A percentile compares a stretch with the other conserved stretches of the same genome.
phyloP scores from a whole-genome alignment of 2,888 invertebrate genomes.

The Ormyrus labotus region DNA sequence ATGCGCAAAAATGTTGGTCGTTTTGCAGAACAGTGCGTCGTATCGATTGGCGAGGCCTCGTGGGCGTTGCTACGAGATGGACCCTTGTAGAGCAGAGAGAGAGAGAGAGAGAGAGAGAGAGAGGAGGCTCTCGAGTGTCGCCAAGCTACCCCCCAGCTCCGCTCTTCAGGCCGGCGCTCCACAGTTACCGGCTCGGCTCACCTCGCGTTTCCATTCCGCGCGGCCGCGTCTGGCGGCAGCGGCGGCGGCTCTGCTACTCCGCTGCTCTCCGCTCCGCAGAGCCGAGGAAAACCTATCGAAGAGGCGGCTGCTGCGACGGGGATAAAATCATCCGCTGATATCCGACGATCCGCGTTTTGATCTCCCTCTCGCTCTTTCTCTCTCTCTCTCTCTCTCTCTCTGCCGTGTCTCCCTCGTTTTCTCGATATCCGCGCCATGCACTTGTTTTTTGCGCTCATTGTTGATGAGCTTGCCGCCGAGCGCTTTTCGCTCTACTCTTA shows the following conservation, averaged over 20 bases:
- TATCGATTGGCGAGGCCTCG: conserved; percentile 66
- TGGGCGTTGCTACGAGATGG: conserved; percentile 76
- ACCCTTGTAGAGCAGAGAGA: conserved; percentile 71
- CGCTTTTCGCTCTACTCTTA: neutral
- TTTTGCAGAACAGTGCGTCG: conserved; percentile 73
- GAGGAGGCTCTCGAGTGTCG: conserved; percentile 73
- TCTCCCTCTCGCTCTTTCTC: conserved; percentile 9
- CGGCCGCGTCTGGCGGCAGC: too few relatives aligned
- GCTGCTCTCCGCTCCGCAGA: conserved; percentile 8
- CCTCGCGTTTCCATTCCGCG: conserved; percentile 19
- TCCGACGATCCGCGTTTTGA: conserved; percentile 47
- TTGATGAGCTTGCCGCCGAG: neutral
- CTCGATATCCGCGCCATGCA: neutral
- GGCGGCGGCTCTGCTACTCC: neutral
- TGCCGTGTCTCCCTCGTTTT: neutral
- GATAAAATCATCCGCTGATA: conserved; percentile 53
- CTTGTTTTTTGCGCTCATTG: neutral
- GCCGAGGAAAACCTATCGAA: conserved; percentile 29
- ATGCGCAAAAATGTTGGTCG: conserved; percentile 59
- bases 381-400: neutral
- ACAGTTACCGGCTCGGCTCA: conserved; percentile 27
- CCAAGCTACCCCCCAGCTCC: conserved; percentile 70
- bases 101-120: conserved; percentile 56
- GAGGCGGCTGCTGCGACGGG: conserved; percentile 8
- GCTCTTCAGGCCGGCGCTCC: conserved; percentile 12